phyloP scores from a whole-genome alignment of 2,797 vertebrate genomes.

The Hippopotamyrus pictus region DNA sequence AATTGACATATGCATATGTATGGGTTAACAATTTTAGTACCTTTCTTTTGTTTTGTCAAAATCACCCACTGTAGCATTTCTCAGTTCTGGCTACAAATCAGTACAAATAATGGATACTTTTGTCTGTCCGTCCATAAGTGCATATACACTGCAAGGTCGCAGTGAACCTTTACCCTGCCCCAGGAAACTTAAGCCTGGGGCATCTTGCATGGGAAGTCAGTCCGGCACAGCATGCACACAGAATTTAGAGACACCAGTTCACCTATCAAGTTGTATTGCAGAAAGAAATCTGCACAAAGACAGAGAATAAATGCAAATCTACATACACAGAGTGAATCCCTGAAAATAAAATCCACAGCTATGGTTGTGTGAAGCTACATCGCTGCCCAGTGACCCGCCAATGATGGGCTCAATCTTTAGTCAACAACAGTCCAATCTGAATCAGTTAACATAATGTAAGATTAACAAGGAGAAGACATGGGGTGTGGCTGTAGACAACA shows the following conservation, averaged over 20 bases:
- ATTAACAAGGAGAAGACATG: neutral
- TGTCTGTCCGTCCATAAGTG: neutral
- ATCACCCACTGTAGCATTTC: neutral
- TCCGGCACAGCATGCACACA: neutral
- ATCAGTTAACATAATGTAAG: neutral
- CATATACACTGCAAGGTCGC: neutral
- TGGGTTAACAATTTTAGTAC: neutral
- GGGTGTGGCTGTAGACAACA: neutral
- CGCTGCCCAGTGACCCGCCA: neutral
- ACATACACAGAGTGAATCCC: neutral
- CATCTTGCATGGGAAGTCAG: neutral
- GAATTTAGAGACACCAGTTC: neutral
- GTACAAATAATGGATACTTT: neutral
- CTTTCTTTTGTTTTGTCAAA: neutral
- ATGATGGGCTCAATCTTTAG: neutral
- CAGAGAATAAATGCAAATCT: neutral
- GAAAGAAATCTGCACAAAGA: neutral
- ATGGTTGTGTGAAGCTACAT: neutral
- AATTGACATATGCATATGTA: neutral
- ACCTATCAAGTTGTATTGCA: neutral
- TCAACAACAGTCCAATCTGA: neutral
- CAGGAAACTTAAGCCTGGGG: neutral
- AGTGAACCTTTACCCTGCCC: neutral
- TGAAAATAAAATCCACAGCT: neutral
- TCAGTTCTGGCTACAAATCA: neutral